Conservation (phyloP, 2,797 vertebrate species). For the Pseudomugil tenellus region DNA sequence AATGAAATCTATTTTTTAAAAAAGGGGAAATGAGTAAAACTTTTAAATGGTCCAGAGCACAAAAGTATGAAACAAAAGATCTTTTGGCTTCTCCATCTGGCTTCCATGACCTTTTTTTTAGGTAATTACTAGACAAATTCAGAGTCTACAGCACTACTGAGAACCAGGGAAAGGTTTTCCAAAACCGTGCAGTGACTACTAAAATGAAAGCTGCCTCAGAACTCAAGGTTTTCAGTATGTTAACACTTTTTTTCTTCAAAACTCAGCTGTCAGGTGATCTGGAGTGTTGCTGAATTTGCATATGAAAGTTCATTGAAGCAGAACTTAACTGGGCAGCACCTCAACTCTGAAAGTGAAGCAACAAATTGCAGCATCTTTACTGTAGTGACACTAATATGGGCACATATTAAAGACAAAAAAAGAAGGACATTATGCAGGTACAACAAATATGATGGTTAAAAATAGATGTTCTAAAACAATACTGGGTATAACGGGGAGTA, state of each 20-base stretch:
- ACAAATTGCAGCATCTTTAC: no score
- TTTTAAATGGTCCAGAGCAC: slow-evolving; percentile 18
- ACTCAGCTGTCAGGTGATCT: not conserved
- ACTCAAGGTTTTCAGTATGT: not conserved
- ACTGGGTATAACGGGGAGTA: not conserved
- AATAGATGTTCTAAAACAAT: not conserved
- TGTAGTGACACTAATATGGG: no score
- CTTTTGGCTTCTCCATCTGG: slow-evolving; percentile 19
- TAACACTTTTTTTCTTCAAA: not conserved
- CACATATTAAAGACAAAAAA: not conserved
- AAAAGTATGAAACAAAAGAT: not conserved
- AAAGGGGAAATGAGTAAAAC: slow-evolving; percentile 9
- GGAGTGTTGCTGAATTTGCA: not conserved
- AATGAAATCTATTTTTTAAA: not conserved
- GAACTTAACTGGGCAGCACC: not conserved
- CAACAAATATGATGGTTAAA: not conserved
- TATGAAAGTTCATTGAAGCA: not conserved
- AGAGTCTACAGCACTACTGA: not conserved
- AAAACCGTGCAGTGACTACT: not conserved
- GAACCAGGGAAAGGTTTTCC: not conserved
- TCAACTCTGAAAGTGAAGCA: no score
- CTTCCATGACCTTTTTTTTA: not conserved
- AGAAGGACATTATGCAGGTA: not conserved
- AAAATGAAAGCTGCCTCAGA: not conserved
- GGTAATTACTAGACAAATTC: not conserved